phyloP scores from a whole-genome alignment of 2,888 invertebrate species.

The Catocala sponsa region DNA sequence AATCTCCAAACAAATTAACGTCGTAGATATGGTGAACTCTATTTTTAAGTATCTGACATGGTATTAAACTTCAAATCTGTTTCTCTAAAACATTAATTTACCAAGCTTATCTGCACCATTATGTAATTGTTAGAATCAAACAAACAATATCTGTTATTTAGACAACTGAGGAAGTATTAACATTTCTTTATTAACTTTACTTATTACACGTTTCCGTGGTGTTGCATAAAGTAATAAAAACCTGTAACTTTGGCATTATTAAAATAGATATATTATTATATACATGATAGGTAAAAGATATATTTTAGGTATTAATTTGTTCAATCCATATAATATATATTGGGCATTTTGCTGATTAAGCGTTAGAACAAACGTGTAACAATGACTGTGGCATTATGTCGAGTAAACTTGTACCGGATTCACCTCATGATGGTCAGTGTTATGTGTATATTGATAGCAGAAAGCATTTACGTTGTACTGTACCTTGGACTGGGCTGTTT shows the following conservation, averaged over 20 bases:
- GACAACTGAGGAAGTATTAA: too few species aligned
- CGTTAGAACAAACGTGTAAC: slow-evolving; percentile 60
- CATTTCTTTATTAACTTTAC: slow-evolving; percentile 42
- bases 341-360: slow-evolving; percentile 67
- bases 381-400: slow-evolving; percentile 75
- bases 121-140: background rate
- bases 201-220: slow-evolving; percentile 48
- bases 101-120: slow-evolving; percentile 31
- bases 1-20: slow-evolving; percentile 29
- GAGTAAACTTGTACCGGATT: slow-evolving; percentile 62
- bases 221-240: slow-evolving; percentile 53
- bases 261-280: slow-evolving; percentile 57
- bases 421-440: slow-evolving; percentile 85
- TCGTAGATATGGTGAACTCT: slow-evolving; percentile 29
- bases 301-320: slow-evolving; percentile 63
- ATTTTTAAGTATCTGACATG: slow-evolving; percentile 19
- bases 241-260: slow-evolving; percentile 69
- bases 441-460: slow-evolving; percentile 68
- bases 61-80: slow-evolving; percentile 13
- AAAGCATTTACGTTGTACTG: slow-evolving; percentile 78
- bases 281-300: slow-evolving; percentile 61
- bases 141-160: slow-evolving; percentile 14
- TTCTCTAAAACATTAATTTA: slow-evolving; percentile 10
- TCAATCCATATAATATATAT: slow-evolving; percentile 60
- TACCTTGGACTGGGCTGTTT: slow-evolving; percentile 68